Evolutionary conservation across 2,888 invertebrate genomes (phyloP), one percentile per base, ranked within the genome.

Genomic region (Spodoptera picta): DNA sequence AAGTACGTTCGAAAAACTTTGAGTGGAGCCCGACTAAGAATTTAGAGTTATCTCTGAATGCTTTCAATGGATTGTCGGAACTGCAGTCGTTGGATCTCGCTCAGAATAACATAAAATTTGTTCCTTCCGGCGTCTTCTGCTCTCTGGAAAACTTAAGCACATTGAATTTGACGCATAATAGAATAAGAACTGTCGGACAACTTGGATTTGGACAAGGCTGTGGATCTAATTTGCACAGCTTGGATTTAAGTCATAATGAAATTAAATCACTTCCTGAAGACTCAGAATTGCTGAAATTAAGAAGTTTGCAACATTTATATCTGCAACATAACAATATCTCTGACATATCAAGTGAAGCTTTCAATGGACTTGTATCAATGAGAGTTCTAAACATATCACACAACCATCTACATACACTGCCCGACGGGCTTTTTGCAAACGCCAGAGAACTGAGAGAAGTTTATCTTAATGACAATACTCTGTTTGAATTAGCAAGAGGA

Each of bases 301-400:
- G 97, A 57, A 97, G 98, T 66, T 93, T 99, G 53, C 97, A 97
- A 81, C 96, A 97, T 82, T 95, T 99, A 45, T 96, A 96, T 82
- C 90, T 99, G 80, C 97, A 98, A 89, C 96, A 97, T 87, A 99
- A 99, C 88, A 96, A 97, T 85, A 96, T 98, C 73, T 96, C 96
- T 60, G 96, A 97, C 82, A 96, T 98, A 83, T 97, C 97, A 67
- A 96, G 96, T 80, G 97, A 97, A 86, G 96, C 98, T 19, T 95
- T 98, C 76, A 96, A 96, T 67, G 97, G 98, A 48, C 95, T 98
- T 55, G 96, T 96, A 45, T 97, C 97, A 51, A 94, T 99, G 87
- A 96, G 97, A 80, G 96, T 97, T 45, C 91, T 99, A 56, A 98
- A 99, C 95, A 95, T 98, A 85, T 98, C 98, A 78, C 97, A 97